A percentile compares a stretch with the other conserved stretches of the same genome.
phyloP scores from a whole-genome alignment of 1,140 invertebrate genomes.

The Acromyrmex charruanus region DNA sequence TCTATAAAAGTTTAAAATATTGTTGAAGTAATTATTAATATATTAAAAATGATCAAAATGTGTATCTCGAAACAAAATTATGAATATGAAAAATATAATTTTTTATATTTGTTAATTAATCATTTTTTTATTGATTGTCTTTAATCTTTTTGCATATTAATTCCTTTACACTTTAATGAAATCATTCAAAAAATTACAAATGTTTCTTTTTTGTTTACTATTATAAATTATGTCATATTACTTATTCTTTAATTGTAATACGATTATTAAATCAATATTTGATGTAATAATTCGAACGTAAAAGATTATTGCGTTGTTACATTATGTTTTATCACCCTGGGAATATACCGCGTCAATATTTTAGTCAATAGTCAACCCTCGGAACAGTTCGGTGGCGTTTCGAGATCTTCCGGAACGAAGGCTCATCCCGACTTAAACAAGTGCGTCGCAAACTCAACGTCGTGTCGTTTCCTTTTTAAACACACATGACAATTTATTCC shows the following conservation, averaged over 20 bases:
- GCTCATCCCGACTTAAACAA: conserved; percentile 44
- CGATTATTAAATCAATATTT: conserved; percentile 2
- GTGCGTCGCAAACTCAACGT: conserved; percentile 43
- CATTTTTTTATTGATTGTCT: background rate
- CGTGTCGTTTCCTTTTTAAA: conserved; percentile 19
- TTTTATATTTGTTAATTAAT: background rate
- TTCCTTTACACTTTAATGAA: background rate
- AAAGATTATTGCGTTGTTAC: background rate
- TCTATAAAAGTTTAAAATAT: background rate
- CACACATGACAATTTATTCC: conserved; percentile 12
- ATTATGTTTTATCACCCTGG: background rate
- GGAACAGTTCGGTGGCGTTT: conserved; percentile 13
- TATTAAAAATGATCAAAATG: too few relatives aligned
- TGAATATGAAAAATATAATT: background rate
- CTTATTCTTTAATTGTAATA: background rate
- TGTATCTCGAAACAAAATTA: too few relatives aligned
- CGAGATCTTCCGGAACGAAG: background rate
- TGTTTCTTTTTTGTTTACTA: background rate
- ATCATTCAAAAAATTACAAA: background rate
- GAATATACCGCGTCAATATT: conserved; percentile 7
- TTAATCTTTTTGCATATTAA: background rate
- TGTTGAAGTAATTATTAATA: too few relatives aligned
- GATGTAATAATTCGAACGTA: background rate
- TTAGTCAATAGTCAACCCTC: conserved; percentile 15
- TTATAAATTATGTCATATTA: background rate